phyloP scores from a whole-genome alignment of 2,888 invertebrate genomes.

The Eilema sororculum region DNA sequence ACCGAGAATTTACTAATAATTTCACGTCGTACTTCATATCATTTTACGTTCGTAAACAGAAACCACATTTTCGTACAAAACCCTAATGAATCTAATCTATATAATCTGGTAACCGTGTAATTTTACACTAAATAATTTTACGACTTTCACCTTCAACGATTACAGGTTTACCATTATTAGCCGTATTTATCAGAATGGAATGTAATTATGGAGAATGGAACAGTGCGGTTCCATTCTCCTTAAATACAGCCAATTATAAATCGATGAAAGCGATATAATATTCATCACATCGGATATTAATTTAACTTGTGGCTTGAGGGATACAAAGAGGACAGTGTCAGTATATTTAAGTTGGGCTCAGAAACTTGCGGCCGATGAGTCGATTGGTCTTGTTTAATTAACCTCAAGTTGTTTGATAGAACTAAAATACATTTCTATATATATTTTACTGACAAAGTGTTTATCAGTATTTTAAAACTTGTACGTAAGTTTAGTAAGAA shows the following conservation, averaged over 20 bases:
- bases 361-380: not conserved
- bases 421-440: not conserved
- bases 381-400: not conserved
- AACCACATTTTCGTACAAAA: slow-evolving; percentile 5
- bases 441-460: not conserved
- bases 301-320: not conserved
- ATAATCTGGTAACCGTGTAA: slow-evolving; percentile 4
- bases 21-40: not conserved
- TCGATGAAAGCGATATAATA: slow-evolving; percentile 7
- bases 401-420: not conserved
- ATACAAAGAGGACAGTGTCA: not conserved
- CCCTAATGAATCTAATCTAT: slow-evolving; percentile 12
- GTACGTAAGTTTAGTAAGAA: no score
- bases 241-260: not conserved
- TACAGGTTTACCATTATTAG: not conserved
- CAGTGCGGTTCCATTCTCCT: no score
- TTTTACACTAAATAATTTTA: slow-evolving; percentile 8
- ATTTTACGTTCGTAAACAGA: slow-evolving; percentile 7
- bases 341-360: not conserved
- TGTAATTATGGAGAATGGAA: no score
- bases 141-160: not conserved
- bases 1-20: not conserved
- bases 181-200: no score
- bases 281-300: not conserved
- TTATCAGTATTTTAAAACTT: no score